Base-by-base conservation (phyloP, 2,888 invertebrate genomes). In the Eilema griseolum region DNA sequence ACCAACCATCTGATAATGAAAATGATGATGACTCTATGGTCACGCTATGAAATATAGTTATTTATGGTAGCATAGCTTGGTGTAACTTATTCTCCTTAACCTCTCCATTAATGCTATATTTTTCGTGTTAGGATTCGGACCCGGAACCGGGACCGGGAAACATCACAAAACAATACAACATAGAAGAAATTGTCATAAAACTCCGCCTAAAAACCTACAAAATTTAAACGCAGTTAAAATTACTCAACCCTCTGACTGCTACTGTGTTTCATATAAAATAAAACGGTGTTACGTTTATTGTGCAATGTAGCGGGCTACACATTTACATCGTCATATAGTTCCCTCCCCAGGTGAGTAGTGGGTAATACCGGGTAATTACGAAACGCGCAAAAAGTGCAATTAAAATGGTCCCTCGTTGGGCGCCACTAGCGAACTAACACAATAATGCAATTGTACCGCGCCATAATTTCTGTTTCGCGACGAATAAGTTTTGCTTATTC, bases 311-410 rank as follows among this genome's bases (percentile, higher is more conserved):
- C 69, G 66, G 41, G 72, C 76, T 64, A 63, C 72, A 73, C 77
- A 80, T 81, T 80, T 77, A 80, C 80, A 76, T 73, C 75, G 72
- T 81, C 80, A 81, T 82, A 80, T 79, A 77, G 71, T 78, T 64
- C 20, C 69, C 70, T 70, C 73, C 77, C 70, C 52, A 74, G 71
- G 76, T 70, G 72, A 80, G 74, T 79, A 77, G 61, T 62, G 66
- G 70, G 69, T 67, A 70, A 70, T 59, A 66, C 65, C 8, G 71
- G 74, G 69, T 73, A 77, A 77, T 73, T 77, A 71, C 73, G 61
- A 72, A 67, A 66, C 72, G 72, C 74, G 75, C 78, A 85, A 85
- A 85, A 84, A 85, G 70, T 80, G 79, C 84, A 85, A 83, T 84
- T 84, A 84, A 84, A 80, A 77, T 69, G 68, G 79, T 78, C 81